Evolutionary conservation across 2,797 vertebrate genomes (phyloP).

Genomic region (Pygocentrus nattereri): DNA sequence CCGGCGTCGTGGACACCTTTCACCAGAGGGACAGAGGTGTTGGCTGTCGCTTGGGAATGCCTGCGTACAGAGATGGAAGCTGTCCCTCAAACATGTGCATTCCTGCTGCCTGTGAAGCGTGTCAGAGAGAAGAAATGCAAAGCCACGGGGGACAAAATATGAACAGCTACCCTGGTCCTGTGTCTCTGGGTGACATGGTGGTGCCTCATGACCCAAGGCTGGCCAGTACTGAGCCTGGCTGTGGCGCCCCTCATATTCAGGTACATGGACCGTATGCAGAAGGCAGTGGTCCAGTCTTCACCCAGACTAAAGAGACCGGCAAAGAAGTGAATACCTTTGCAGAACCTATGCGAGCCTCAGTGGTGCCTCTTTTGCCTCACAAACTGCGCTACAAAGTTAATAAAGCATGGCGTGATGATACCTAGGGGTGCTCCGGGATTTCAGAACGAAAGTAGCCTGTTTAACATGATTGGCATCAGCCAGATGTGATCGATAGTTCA

Average conservation of each 20-base stretch:
- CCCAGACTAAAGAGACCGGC: background rate
- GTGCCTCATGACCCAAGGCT: background rate
- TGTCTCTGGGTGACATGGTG: background rate
- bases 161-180: background rate
- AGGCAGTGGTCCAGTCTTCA: background rate
- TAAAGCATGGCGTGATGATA: conserved; percentile 13
- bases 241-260: background rate
- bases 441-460: too few relatives aligned
- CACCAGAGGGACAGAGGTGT: conserved; percentile 6
- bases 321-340: conserved; percentile 9
- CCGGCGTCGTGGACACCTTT: background rate
- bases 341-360: background rate
- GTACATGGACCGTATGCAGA: background rate
- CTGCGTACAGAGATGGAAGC: background rate
- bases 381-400: conserved; percentile 66
- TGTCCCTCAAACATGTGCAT: too few relatives aligned
- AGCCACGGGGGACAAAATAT: background rate
- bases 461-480: too few relatives aligned
- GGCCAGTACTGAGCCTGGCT: background rate
- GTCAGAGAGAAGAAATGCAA: conserved; percentile 3
- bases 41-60: background rate
- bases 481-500: too few relatives aligned
- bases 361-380: conserved; percentile 60
- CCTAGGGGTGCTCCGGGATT: background rate
- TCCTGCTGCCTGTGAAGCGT: background rate